phyloP scores from a whole-genome alignment of 1,140 invertebrate genomes.

The Uloborus diversus region DNA sequence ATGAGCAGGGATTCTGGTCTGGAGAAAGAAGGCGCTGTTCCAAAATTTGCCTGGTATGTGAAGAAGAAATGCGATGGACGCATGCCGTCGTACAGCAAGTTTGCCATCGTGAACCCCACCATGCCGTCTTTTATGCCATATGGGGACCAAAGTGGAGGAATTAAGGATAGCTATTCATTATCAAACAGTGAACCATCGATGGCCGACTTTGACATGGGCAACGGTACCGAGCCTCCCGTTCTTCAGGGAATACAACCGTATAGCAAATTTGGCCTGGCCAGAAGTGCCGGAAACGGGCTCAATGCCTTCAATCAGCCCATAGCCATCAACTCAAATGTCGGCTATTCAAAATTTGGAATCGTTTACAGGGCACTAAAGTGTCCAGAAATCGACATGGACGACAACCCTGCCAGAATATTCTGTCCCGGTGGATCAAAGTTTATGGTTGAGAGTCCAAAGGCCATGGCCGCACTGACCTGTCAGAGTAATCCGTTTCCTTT shows the following conservation, averaged over 20 bases:
- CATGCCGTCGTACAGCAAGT: neutral
- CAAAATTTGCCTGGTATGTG: neutral
- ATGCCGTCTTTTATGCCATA: neutral
- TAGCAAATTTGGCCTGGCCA: slow-evolving; percentile 33
- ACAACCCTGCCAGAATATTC: neutral
- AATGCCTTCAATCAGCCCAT: neutral
- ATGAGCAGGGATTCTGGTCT: slow-evolving; percentile 33
- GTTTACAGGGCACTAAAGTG: neutral
- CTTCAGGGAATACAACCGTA: neutral
- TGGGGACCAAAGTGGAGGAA: neutral
- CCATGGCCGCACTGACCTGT: neutral
- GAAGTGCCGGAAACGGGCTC: slow-evolving; percentile 4
- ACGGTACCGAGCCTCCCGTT: neutral
- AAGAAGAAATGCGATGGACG: neutral
- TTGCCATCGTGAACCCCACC: neutral
- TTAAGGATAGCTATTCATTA: neutral
- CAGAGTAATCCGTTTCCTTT: neutral
- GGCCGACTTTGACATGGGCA: neutral
- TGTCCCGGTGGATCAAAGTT: neutral
- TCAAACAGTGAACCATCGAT: slow-evolving; percentile 37
- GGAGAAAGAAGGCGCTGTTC: neutral
- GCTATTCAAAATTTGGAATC: slow-evolving; percentile 35
- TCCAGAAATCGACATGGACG: neutral
- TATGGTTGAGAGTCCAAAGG: neutral
- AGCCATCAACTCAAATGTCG: neutral